Evolutionary conservation across 1,140 invertebrate genomes (phyloP).

Genomic region (Dinoponera quadriceps): DNA sequence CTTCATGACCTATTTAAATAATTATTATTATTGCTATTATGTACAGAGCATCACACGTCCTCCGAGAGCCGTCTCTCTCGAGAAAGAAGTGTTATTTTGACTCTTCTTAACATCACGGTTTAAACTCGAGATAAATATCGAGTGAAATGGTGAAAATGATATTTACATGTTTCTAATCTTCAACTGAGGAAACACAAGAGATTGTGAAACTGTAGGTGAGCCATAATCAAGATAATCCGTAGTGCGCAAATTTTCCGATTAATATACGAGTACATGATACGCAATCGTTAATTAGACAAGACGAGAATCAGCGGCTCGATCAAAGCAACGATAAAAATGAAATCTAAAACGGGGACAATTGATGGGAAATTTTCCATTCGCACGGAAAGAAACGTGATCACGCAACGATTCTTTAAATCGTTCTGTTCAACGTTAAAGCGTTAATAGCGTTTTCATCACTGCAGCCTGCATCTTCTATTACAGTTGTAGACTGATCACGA

Average conservation of each 20-base stretch:
- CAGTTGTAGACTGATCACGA: constrained; percentile 13
- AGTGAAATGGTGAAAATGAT: constrained; percentile 10
- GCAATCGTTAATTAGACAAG: not conserved
- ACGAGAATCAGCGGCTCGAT: not conserved
- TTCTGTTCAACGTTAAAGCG: not conserved
- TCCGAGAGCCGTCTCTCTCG: constrained; percentile 8
- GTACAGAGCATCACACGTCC: constrained; percentile 13
- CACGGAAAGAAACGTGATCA: not conserved
- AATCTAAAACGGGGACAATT: too few relatives aligned
- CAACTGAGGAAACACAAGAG: not conserved
- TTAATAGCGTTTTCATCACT: constrained; percentile 10
- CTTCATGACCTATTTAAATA: constrained; percentile 16
- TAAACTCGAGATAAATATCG: constrained; percentile 23
- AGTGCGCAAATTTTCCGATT: not conserved
- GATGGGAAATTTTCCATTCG: not conserved
- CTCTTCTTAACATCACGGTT: constrained; percentile 2
- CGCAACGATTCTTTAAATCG: not conserved
- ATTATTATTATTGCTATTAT: constrained; percentile 50
- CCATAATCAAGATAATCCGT: not conserved
- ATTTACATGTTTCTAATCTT: not conserved
- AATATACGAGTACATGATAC: too few relatives aligned
- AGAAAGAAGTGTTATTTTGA: constrained; percentile 5
- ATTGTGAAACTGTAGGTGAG: not conserved
- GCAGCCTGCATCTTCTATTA: not conserved
- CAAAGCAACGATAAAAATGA: not conserved